Conservation (phyloP, 2,888 invertebrate species). For the Aricia artaxerxes region DNA sequence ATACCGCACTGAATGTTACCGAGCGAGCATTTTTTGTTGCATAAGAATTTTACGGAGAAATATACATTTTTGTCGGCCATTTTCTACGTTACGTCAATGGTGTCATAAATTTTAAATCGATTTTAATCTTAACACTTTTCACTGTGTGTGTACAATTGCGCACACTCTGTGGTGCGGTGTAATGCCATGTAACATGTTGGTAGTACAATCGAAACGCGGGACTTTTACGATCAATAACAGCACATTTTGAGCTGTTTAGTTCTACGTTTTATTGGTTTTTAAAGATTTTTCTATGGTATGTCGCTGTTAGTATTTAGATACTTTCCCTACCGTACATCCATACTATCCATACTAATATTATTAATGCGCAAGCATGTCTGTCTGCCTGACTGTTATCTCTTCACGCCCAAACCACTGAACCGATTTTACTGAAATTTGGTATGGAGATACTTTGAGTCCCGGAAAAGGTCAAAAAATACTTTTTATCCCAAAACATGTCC, state of each 20-base stretch:
- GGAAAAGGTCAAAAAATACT: no score
- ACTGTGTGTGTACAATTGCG: not conserved
- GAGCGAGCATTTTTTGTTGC: conserved; percentile 21
- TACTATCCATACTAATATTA: no score
- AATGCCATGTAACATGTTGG: not conserved
- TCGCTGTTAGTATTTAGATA: not conserved
- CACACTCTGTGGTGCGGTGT: not conserved
- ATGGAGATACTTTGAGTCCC: no score
- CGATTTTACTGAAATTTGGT: no score
- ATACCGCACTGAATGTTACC: conserved; percentile 20
- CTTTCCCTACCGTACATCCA: no score
- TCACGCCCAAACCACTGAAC: no score
- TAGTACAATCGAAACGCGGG: not conserved
- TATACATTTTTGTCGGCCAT: conserved; percentile 10
- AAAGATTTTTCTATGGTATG: not conserved
- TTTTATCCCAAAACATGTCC: no score
- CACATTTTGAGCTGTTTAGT: not conserved
- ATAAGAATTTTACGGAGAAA: conserved; percentile 24
- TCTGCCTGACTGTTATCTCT: no score
- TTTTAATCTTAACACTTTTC: conserved; percentile 8
- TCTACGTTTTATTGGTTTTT: not conserved
- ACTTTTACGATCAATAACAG: not conserved
- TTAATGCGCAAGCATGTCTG: no score
- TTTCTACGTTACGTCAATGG: conserved; percentile 13
- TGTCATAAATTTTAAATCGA: not conserved